These are phyloP conservation scores for Blomia tropicalis DNA, from an alignment of 2,888 invertebrate species.

Conservation along the genomic window DNA sequence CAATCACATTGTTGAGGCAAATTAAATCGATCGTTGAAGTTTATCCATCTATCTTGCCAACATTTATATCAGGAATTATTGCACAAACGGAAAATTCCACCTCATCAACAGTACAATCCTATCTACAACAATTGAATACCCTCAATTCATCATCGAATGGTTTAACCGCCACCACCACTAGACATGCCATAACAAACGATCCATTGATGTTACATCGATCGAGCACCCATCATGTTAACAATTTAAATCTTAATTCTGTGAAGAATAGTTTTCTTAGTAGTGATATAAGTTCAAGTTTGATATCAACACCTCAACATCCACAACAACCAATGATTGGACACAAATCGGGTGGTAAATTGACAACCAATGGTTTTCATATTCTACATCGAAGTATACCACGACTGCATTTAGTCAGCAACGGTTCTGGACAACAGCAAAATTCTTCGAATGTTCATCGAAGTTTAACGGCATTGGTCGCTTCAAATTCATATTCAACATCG, in stretches of 20 bases:
- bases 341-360: background rate
- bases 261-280: constrained; percentile 7
- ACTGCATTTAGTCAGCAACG: constrained; percentile 22
- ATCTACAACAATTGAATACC: constrained; percentile 38
- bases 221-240: background rate
- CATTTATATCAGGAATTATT: constrained; percentile 34
- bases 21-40: constrained; percentile 62
- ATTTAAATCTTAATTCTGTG: background rate
- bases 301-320: background rate
- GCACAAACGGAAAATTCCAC: constrained; percentile 45
- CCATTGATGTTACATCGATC: background rate
- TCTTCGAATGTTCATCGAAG: constrained; percentile 14
- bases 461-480: constrained; percentile 15
- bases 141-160: constrained; percentile 17
- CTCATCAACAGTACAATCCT: constrained; percentile 35
- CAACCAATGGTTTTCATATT: constrained; percentile 15
- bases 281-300: background rate
- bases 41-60: constrained; percentile 62
- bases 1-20: constrained; percentile 58
- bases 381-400: constrained; percentile 23
- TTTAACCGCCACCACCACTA: background rate
- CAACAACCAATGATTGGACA: background rate
- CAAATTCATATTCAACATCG: background rate
- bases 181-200: no score
- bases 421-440: constrained; percentile 10